These are phyloP conservation scores for Pelodytes ibericus DNA, from an alignment of 2,797 vertebrate genomes.

Conservation along the genomic window DNA sequence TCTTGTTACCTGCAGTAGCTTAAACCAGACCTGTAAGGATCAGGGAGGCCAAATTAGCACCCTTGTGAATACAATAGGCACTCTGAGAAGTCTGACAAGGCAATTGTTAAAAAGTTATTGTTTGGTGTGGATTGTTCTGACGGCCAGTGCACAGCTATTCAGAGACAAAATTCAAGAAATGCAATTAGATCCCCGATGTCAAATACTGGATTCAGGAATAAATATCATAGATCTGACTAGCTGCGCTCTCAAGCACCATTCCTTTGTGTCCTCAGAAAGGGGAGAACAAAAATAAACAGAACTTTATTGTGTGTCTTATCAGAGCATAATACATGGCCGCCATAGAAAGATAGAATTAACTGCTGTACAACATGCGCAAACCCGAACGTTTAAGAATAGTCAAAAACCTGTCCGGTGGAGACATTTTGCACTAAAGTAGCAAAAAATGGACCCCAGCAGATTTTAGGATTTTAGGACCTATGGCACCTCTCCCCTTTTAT, in stretches of 20 bases:
- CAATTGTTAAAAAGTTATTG: not conserved
- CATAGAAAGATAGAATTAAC: too few species aligned
- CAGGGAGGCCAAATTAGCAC: not conserved
- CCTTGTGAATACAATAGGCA: not conserved
- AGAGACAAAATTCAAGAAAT: not conserved
- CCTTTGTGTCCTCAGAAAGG: slow-evolving; percentile 46
- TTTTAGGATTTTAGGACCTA: too few species aligned
- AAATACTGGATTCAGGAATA: not conserved
- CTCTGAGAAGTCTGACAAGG: not conserved
- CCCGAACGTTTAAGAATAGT: too few species aligned
- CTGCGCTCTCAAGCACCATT: slow-evolving; percentile 72
- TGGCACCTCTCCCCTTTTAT: too few species aligned
- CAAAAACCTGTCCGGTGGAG: too few species aligned
- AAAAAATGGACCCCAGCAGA: too few species aligned
- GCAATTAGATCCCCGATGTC: not conserved
- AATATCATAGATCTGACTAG: not conserved
- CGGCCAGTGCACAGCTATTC: not conserved
- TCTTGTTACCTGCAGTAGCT: not conserved
- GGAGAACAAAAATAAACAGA: too few species aligned
- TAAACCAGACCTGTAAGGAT: not conserved
- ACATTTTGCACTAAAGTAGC: too few species aligned
- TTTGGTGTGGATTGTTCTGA: not conserved
- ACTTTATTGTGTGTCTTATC: too few species aligned
- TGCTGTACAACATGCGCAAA: too few species aligned
- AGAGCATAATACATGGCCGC: too few species aligned